Conservation (phyloP, 2,113 vertebrate genomes). For the Heterochromis multidens region DNA sequence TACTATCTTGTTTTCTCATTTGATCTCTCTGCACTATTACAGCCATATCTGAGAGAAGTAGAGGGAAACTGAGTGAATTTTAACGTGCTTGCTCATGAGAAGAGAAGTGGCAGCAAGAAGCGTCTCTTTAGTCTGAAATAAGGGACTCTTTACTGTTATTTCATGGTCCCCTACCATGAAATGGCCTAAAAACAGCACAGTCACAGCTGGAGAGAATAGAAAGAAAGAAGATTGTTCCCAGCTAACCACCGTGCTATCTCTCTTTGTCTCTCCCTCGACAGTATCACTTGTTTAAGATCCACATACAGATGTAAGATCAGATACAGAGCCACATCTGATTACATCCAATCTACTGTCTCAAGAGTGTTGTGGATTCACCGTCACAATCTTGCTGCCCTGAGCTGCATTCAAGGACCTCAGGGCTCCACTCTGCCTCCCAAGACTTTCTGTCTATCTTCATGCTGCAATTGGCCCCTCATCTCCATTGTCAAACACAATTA, state of each 20-base stretch:
- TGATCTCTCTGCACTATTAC: constrained; percentile 7
- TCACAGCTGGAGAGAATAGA: constrained; percentile 28
- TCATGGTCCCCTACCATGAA: constrained; percentile 50
- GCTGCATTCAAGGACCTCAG: constrained; percentile 5
- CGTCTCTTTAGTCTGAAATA: not conserved
- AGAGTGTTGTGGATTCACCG: not conserved
- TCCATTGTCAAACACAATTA: constrained; percentile 65
- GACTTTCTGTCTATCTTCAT: constrained; percentile 33
- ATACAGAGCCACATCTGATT: constrained; percentile 28
- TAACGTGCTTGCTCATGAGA: constrained; percentile 22
- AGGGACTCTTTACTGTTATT: constrained; percentile 45
- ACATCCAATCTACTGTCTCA: not conserved
- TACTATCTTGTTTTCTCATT: constrained; percentile 36
- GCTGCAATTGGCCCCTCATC: constrained; percentile 42
- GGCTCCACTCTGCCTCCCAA: not conserved
- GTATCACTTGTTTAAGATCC: constrained; percentile 36
- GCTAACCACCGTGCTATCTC: constrained; percentile 9
- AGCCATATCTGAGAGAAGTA: not conserved
- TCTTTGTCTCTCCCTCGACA: not conserved
- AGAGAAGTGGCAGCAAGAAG: not conserved
- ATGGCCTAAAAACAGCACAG: constrained; percentile 42
- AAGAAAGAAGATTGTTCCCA: not conserved
- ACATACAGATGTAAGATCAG: constrained; percentile 36
- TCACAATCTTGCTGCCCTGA: not conserved
- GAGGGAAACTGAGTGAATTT: not conserved